Base-by-base conservation (phyloP, 2,888 invertebrate species). In the Lamellibrachia satsuma region DNA sequence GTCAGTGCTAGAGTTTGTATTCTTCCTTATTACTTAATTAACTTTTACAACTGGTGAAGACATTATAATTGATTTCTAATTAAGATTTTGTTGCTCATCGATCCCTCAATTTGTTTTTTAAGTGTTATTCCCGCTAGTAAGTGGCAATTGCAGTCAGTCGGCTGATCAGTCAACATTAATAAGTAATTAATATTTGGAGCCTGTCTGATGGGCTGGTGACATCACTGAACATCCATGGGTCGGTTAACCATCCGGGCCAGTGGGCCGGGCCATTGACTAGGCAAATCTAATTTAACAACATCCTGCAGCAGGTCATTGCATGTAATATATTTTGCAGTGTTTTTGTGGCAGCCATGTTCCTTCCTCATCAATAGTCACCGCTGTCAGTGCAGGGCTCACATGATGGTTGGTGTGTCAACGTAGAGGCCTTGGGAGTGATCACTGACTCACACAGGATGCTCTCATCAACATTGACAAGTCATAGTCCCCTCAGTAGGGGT, bases 371-470 rank as follows among this genome's bases (percentile, higher is more conserved):
- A 39, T 39, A 39, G n/a, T 22, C 75, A 22, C 75, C 7, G 75
- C n/a, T 15, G 22, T n/a, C n/a, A 22, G 75, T 75, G 75, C n/a
- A 6, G n/a, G 22, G 6, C 75, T 39, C 39, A 75, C 75, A 75
- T n/a, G 22, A 75, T 75, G 22, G 75, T n/a, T 75, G 22, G 75
- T 75, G 22, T 75, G 75, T 75, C 75, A 75, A n/a, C 75, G 22
- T n/a, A 15, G 22, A 6, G 22, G 22, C 75, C 22, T n/a, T 4
- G 75, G n/a, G 22, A 75, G 75, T 75, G n/a, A 75, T 75, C 75
- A 75, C 75, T 75, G 75, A 75, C 75, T 75, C 75, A 75, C 75
- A 75, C 75, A 75, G 75, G 75, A 75, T 75, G 75, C n/a, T n/a
- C n/a, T 75, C 75, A 75, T 75, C 75, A 75, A 75, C 22, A 75